These are phyloP conservation scores for Heliangelus exortis DNA, from an alignment of 2,797 vertebrate species.

Conservation along the genomic window DNA sequence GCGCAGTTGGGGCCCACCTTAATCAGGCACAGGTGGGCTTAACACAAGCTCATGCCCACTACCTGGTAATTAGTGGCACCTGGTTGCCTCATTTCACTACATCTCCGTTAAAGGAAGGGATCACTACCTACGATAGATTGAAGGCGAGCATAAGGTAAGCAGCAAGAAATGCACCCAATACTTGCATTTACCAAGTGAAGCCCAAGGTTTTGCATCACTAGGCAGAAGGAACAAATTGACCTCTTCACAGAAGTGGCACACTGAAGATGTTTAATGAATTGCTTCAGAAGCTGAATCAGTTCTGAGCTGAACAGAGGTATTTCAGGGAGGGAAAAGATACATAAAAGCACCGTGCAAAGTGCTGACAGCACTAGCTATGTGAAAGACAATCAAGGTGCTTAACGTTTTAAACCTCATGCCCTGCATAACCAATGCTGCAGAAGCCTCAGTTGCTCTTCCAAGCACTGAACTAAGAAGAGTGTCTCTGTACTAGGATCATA, in stretches of 20 bases:
- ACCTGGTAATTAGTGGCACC: too few relatives aligned
- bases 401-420: slow-evolving; percentile 51
- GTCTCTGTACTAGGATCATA: background rate
- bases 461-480: background rate
- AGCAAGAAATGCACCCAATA: background rate
- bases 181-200: slow-evolving; percentile 5
- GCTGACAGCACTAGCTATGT: slow-evolving; percentile 51
- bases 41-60: too few relatives aligned
- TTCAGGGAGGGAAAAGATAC: slow-evolving; percentile 6
- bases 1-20: too few relatives aligned
- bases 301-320: slow-evolving; percentile 48
- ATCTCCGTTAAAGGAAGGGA: background rate
- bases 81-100: too few relatives aligned
- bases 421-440: background rate
- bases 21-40: too few relatives aligned
- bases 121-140: background rate
- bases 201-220: slow-evolving; percentile 40
- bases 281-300: slow-evolving; percentile 58
- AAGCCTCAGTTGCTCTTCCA: slow-evolving; percentile 7
- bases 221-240: slow-evolving; percentile 66
- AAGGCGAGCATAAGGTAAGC: slow-evolving; percentile 1
- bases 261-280: slow-evolving; percentile 65
- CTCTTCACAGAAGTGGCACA: slow-evolving; percentile 45
- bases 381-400: slow-evolving; percentile 64
- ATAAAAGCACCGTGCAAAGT: slow-evolving; percentile 55